Evolutionary conservation across 2,888 invertebrate genomes (phyloP), one percentile per base, ranked within the genome.

Genomic region (Microchrysa polita): DNA sequence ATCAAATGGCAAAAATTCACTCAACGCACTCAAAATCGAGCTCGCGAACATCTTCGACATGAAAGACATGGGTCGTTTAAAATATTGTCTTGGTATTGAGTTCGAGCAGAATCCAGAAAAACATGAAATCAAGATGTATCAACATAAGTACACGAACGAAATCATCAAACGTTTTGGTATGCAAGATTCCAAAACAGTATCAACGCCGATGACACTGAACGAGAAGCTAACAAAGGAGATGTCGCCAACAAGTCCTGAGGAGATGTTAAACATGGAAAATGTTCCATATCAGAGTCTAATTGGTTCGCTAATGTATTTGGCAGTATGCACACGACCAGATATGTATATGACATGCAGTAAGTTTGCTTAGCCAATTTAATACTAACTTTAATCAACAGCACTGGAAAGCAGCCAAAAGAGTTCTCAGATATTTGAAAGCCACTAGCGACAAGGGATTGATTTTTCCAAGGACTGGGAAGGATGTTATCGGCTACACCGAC

Each of bases 321-420:
- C 74, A 18, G 69, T 75, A 69, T 73, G 73, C 16, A 77, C 78
- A 14, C 61, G 77, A n/a, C 77, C 77, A 9, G 78, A 78, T 72
- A 78, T n/a, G n/a, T n/a, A n/a, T 77, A 40, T 63, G 69, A 44
- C 74, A 76, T 27, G 76, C 77, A n/a, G 76, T 77, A 12, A 76
- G 75, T 44, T 72, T 76, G 72, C 74, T 78, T 14, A 78, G 77
- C 14, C 74, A 75, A 44, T 73, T 23, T 44, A 75, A 73, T 34
- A 10, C 55, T 22, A 48, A 65, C 59, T 65, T 12, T 20, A 48
- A 59, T 18, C 42, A 53, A 14, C 48, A 72, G 42, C 75, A 75
- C 72, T 48, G 73, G 20, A 52, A 60, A 16, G 74, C 67, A 42
- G 57, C 61, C 60, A 75, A 72, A 52, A 57, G 27, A 72, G 27